phyloP scores from a whole-genome alignment of 64 coral and sea anemone species.

The Montipora cactus region DNA sequence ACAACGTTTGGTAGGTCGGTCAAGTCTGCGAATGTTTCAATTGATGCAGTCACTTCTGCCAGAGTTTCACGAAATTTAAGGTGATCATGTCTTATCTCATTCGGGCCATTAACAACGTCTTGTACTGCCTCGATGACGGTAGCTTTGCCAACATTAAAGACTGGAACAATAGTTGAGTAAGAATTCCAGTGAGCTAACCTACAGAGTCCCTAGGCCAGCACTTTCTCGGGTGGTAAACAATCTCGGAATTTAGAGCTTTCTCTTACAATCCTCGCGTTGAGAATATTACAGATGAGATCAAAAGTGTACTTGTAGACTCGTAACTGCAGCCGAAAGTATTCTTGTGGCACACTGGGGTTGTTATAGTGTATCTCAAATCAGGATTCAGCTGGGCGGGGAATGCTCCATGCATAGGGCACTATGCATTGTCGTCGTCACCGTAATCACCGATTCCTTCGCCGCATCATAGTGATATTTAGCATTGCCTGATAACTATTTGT shows the following conservation, averaged over 20 bases:
- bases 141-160: no score
- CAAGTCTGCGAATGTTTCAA: conserved; percentile 46
- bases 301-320: conserved; percentile 34
- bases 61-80: conserved; percentile 53
- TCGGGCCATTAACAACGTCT: not conserved
- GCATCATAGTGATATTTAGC: not conserved
- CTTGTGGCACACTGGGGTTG: conserved; percentile 15
- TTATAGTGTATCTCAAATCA: conserved; percentile 55
- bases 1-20: not conserved
- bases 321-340: conserved; percentile 49
- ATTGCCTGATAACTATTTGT: not conserved
- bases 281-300: not conserved
- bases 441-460: not conserved
- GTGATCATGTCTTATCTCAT: not conserved
- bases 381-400: conserved; percentile 35
- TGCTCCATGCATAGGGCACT: conserved; percentile 17
- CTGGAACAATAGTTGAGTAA: conserved; percentile 22
- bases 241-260: not conserved
- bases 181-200: conserved; percentile 18
- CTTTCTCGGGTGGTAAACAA: not conserved
- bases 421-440: not conserved
- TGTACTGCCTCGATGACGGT: not conserved
- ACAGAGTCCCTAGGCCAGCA: conserved; percentile 26
- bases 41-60: conserved; percentile 27
- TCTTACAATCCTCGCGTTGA: conserved; percentile 12